phyloP scores from a whole-genome alignment of 2,113 vertebrate genomes.

The Mus musculus region GRCm39 chr11:84641501-84642000 shows the following conservation, averaged over 20 bases:
- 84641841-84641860: constrained; percentile 85
- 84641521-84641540: neutral
- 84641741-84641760: neutral
- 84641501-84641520: neutral
- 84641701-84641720: neutral
- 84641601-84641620: neutral
- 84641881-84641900: constrained; percentile 91
- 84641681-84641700: neutral
- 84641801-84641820: constrained; percentile 74
- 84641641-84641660: neutral
- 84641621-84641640: neutral
- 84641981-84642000: constrained; percentile 95
- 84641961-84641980: constrained; percentile 88
- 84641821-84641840: constrained; percentile 69
- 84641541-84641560: neutral
- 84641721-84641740: neutral
- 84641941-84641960: constrained; percentile 84
- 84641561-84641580: neutral
- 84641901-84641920: constrained; percentile 83
- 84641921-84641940: constrained; percentile 85
- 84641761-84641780: neutral
- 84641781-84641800: neutral
- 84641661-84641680: neutral
- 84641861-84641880: constrained; percentile 82
- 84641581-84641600: neutral